Evolutionary conservation across 2,113 vertebrate species (phyloP).

Genomic region (Cygnus atratus): DNA sequence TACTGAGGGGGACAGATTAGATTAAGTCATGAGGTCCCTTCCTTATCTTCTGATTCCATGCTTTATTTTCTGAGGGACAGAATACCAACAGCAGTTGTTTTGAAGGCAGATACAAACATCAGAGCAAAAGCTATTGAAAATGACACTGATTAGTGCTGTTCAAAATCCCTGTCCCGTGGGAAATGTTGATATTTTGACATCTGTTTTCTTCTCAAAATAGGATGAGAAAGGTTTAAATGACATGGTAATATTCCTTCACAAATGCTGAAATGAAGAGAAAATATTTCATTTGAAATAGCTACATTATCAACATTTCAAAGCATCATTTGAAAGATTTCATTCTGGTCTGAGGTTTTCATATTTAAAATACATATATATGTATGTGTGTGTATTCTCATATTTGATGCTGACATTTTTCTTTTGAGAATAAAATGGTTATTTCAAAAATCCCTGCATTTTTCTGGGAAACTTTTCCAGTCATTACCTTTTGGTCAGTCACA

Average conservation of each 20-base stretch:
- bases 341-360: not conserved
- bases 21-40: not conserved
- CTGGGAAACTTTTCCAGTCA: not conserved
- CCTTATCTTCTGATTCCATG: not conserved
- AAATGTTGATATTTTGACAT: not conserved
- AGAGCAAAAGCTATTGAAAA: not conserved
- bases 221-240: not conserved
- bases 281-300: not conserved
- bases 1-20: not conserved
- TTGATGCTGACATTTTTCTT: not conserved
- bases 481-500: not conserved
- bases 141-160: not conserved
- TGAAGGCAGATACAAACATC: not conserved
- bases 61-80: not conserved
- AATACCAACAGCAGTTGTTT: not conserved
- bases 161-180: not conserved
- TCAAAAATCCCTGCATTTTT: not conserved
- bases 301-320: not conserved
- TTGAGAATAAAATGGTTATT: not conserved
- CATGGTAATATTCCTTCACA: not conserved
- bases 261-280: not conserved
- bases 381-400: fast-evolving
- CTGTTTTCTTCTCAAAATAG: not conserved
- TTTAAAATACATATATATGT: not conserved
- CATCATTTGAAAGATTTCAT: not conserved